These are phyloP conservation scores for Tachina grossa DNA, from an alignment of 2,888 invertebrate genomes.

Conservation along the genomic window DNA sequence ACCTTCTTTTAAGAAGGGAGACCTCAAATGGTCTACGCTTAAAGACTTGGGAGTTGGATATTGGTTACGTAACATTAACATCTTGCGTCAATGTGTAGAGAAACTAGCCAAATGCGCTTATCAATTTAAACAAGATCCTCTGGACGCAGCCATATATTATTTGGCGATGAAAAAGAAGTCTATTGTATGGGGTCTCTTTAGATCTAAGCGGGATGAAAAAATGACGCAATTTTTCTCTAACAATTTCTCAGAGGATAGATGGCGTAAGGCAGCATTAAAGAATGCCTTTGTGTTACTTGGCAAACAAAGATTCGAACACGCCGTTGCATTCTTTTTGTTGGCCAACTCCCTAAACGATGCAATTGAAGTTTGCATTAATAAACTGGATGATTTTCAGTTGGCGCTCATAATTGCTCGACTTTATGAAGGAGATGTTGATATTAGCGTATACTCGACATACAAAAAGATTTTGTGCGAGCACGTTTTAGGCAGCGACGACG, in stretches of 20 bases:
- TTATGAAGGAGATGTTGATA: slow-evolving; percentile 87
- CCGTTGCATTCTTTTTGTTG: slow-evolving; percentile 98
- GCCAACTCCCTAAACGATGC: slow-evolving; percentile 98
- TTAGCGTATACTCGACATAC: slow-evolving; percentile 84
- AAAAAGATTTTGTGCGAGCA: slow-evolving; percentile 91
- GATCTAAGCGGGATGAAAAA: slow-evolving; percentile 92
- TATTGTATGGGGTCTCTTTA: slow-evolving; percentile 96
- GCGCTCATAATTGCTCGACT: slow-evolving; percentile 96
- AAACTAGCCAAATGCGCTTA: slow-evolving; percentile 97
- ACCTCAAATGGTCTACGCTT: slow-evolving; percentile 94
- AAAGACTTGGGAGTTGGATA: slow-evolving; percentile 96
- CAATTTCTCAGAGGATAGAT: slow-evolving; percentile 95
- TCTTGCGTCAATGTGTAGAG: slow-evolving; percentile 93
- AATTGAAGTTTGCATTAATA: slow-evolving; percentile 91
- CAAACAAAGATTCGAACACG: slow-evolving; percentile 97
- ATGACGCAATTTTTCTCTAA: slow-evolving; percentile 98
- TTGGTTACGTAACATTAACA: slow-evolving; percentile 95
- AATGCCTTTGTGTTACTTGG: slow-evolving; percentile 98
- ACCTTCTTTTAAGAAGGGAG: slow-evolving; percentile 93
- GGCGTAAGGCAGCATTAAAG: slow-evolving; percentile 98
- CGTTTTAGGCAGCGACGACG: slow-evolving; percentile 88
- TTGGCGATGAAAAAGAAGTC: slow-evolving; percentile 99
- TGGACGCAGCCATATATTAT: slow-evolving; percentile 98
- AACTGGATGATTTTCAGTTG: slow-evolving; percentile 96
- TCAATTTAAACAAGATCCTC: slow-evolving; percentile 95